Percentiles rank a stretch among this genome's conserved stretches.
These are phyloP conservation scores for Falco biarmicus DNA, from an alignment of 2,797 vertebrate species.

Conservation along the genomic window DNA sequence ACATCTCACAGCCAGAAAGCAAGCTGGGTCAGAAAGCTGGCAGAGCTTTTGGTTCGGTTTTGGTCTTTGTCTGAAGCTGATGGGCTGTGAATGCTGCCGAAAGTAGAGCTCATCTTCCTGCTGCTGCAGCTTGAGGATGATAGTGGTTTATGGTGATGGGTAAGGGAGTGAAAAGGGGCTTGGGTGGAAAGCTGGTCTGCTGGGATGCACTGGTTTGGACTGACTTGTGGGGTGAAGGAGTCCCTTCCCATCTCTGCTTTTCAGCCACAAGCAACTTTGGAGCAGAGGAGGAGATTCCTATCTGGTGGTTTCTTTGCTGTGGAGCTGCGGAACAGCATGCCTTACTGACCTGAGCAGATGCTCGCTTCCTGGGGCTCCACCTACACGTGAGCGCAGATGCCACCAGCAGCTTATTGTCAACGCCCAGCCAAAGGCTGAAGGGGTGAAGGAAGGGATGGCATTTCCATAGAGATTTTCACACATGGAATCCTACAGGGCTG, in stretches of 20 bases:
- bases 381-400: not conserved
- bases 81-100: not conserved
- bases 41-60: not conserved
- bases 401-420: not conserved
- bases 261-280: not conserved
- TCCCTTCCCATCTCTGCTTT: not conserved
- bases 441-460: not conserved
- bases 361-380: not conserved
- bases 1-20: not conserved
- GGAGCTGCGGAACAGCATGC: not conserved
- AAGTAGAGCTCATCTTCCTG: not conserved
- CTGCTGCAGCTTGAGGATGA: not conserved
- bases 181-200: not conserved
- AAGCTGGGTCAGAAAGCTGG: not conserved
- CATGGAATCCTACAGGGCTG: not conserved
- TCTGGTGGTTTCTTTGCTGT: not conserved
- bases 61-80: not conserved
- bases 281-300: not conserved
- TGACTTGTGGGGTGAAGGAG: fast-evolving
- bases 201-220: not conserved
- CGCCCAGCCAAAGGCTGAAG: not conserved
- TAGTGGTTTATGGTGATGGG: not conserved
- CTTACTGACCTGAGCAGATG: not conserved
- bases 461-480: not conserved
- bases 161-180: not conserved